Conservation (phyloP, 2,113 vertebrate species). For the Brachyhypopomus gauderio region DNA sequence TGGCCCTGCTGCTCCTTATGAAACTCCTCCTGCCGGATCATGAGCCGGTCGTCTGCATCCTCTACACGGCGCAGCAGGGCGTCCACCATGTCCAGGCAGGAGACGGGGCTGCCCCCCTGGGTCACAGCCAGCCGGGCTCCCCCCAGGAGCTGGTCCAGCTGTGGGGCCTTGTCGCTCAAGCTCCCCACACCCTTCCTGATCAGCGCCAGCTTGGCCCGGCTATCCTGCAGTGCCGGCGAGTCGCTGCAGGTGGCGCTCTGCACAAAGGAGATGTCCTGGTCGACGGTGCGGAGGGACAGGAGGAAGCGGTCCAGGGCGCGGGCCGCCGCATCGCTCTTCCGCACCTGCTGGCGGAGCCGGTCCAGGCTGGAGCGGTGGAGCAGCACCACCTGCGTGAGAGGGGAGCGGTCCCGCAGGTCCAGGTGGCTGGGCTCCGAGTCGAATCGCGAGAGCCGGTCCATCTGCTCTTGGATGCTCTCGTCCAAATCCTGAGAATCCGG, state of each 20-base stretch:
- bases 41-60: constrained; percentile 37
- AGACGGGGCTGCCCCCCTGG: constrained; percentile 61
- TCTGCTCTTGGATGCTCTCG: constrained; percentile 76
- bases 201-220: constrained; percentile 58
- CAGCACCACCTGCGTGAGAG: constrained; percentile 70
- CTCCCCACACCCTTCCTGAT: constrained; percentile 69
- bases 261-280: constrained; percentile 66
- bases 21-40: constrained; percentile 59
- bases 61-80: constrained; percentile 68
- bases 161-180: constrained; percentile 78
- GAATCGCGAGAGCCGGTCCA: constrained; percentile 76
- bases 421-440: constrained; percentile 73
- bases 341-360: constrained; percentile 75
- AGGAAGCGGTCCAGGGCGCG: constrained; percentile 83
- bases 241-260: constrained; percentile 58
- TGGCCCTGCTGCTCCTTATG: constrained; percentile 68
- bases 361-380: constrained; percentile 79
- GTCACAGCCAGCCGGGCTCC: constrained; percentile 75
- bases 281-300: constrained; percentile 76
- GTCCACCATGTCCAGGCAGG: constrained; percentile 80
- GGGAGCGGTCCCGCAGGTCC: constrained; percentile 76
- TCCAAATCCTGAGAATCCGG: constrained; percentile 71
- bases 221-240: constrained; percentile 56
- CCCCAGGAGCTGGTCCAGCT: constrained; percentile 79
- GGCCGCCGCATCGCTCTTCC: constrained; percentile 73